Percentiles rank a stretch among this genome's conserved stretches.
These are phyloP conservation scores for Cygnus olor DNA, from an alignment of 2,797 vertebrate genomes.

Conservation along the genomic window DNA sequence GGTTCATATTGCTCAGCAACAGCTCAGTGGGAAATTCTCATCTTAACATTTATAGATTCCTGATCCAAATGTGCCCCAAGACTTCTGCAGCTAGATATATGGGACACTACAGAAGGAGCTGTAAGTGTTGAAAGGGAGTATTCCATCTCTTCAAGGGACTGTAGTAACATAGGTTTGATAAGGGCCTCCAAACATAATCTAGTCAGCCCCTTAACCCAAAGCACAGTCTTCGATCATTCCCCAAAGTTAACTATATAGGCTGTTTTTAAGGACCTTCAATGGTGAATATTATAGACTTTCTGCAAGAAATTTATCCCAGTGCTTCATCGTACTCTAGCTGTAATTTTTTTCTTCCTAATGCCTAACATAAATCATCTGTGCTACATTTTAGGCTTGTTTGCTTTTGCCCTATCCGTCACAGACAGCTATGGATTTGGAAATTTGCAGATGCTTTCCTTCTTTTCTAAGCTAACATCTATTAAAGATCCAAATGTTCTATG, in stretches of 20 bases:
- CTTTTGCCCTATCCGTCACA: background rate
- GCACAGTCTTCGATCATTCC: background rate
- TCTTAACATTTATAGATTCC: background rate
- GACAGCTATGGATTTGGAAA: background rate
- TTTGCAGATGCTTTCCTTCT: slow-evolving; percentile 12
- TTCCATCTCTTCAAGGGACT: background rate
- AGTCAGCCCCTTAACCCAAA: background rate
- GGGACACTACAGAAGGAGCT: background rate
- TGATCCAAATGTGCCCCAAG: background rate
- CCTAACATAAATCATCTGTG: background rate
- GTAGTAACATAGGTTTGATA: background rate
- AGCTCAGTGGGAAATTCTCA: background rate
- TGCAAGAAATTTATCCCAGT: background rate
- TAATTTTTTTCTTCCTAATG: background rate
- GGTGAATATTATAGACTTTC: background rate
- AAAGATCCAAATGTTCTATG: background rate
- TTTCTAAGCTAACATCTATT: background rate
- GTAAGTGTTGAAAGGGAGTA: background rate
- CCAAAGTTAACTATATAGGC: background rate
- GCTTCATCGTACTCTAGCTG: background rate
- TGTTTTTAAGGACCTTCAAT: background rate
- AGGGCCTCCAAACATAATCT: background rate
- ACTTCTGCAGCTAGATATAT: background rate
- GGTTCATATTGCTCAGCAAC: background rate
- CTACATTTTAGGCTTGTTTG: background rate